Base-by-base conservation (phyloP, 2,797 vertebrate species). In the Malurus leucopterus region DNA sequence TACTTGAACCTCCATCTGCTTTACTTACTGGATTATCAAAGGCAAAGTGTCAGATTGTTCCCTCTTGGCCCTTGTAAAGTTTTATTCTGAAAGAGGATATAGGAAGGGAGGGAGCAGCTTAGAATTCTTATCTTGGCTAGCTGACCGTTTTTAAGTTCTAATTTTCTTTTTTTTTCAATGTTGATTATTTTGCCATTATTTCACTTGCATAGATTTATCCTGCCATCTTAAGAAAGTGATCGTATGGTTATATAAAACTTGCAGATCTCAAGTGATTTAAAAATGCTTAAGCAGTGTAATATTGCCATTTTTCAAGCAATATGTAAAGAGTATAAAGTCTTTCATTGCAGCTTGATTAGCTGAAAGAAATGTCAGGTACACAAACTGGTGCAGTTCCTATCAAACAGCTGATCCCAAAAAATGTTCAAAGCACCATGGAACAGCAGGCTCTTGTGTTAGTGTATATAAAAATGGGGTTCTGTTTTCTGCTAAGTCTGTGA, bases 171-270 rank as follows among this genome's bases (percentile, higher is more conserved):
- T 88, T 59, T 88, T 90, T 53, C 57, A 29, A n/a, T 62, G 40
- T 75, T 85, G 59, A 94, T 86, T 86, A 32, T 79, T 94, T 96
- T 95, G 93, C 63, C 46, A 95, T 1, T 95, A 87, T 94, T 96
- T 95, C 49, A 75, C 55, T 91, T 89, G 54, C 51, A 30, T 77
- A 88, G 53, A 58, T 68, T 69, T 84, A 62, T 89, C 51, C 57
- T 94, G 79, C 61, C 77, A 84, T 53, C 89, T 89, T 73, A 85
- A 78, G 88, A 74, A 93, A 78, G 20, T 27, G 34, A 36, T 79
- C 1, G 0, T 65, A 59, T 80, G 34, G 43, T 73, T 84, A 36
- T 67, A 54, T 51, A 46, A 64, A 79, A 81, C 54, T 80, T 74
- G 76, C 41, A 58, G 64, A 80, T 96, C 51, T 92, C 63, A 91